phyloP scores from a whole-genome alignment of 2,888 invertebrate genomes.

The Stenichneumon culpator region DNA sequence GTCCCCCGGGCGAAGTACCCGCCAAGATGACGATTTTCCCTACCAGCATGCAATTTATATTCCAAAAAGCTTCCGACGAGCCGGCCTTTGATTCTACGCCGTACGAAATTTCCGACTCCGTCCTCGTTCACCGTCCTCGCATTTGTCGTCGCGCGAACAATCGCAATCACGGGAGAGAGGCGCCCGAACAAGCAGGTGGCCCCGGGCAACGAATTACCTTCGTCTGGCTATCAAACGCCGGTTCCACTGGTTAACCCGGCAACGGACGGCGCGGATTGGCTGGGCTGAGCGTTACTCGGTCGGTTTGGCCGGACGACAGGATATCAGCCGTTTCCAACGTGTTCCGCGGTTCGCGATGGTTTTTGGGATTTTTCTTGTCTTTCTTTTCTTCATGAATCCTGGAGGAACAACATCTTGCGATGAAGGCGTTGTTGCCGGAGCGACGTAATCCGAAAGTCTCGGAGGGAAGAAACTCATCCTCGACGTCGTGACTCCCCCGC shows the following conservation, averaged over 20 bases:
- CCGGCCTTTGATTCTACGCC: constrained; percentile 9
- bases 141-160: constrained; percentile 29
- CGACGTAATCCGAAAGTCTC: constrained; percentile 17
- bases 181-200: background rate
- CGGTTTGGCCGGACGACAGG: constrained; percentile 13
- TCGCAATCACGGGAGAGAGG: constrained; percentile 8
- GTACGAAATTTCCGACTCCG: background rate
- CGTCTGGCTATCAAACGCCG: constrained; percentile 22
- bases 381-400: background rate
- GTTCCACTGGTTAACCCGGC: constrained; percentile 25
- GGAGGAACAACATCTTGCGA: background rate
- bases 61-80: background rate
- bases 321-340: constrained; percentile 13
- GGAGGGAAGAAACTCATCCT: constrained; percentile 29
- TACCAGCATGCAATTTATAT: background rate
- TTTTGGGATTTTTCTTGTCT: background rate
- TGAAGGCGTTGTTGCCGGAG: background rate
- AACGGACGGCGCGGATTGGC: background rate
- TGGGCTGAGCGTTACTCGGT: background rate
- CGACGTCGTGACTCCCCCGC: constrained; percentile 23
- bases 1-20: background rate
- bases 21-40: background rate
- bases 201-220: constrained; percentile 25
- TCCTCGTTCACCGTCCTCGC: background rate
- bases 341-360: background rate